Evolutionary conservation across 2,888 invertebrate species (phyloP), one percentile per base, ranked within the genome.

Genomic region (Cryptophagus acutangulus): DNA sequence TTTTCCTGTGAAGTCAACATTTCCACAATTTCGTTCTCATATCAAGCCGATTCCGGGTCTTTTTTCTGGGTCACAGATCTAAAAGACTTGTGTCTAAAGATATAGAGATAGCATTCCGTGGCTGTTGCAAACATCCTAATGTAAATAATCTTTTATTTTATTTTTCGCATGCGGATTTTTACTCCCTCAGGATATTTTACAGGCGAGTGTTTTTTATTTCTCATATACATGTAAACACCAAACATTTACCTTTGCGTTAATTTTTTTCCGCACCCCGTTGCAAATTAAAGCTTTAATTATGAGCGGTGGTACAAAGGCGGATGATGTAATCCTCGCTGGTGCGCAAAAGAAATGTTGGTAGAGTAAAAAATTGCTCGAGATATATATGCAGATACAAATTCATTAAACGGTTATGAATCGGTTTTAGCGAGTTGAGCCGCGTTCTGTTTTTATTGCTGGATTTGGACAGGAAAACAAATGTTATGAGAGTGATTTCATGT

Each of bases 51-150:
- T 20, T 20, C 6, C 24, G 6, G 24, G 6, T 6, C n/a, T 6
- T 46, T 51, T 53, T 53, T 52, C 51, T 54, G 53, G 54, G 54
- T 58, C 56, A 52, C 45, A 57, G 52, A 56, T 55, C 53, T 47
- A 49, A 53, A 47, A 48, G 53, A 48, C 48, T 52, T 54, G 51
- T 52, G 45, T 44, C 47, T n/a, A n/a, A 36, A 52, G 51, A 54
- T 51, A 53, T 49, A 49, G 45, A 48, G 48, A 52, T 50, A 49
- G 50, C 17, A 38, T 47, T 43, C 45, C 46, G 45, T 33, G 45
- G 49, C 50, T 46, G 48, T 50, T 54, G 50, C 49, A 49, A 55
- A 52, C 52, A 49, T 51, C 47, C 50, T 51, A 51, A 52, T 53
- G 54, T 47, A 54, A 57, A 57, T 56, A 57, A 51, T 54, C 50